These are phyloP conservation scores for Ladona fulva DNA, from an alignment of 1,140 invertebrate genomes.

Conservation along the genomic window DNA sequence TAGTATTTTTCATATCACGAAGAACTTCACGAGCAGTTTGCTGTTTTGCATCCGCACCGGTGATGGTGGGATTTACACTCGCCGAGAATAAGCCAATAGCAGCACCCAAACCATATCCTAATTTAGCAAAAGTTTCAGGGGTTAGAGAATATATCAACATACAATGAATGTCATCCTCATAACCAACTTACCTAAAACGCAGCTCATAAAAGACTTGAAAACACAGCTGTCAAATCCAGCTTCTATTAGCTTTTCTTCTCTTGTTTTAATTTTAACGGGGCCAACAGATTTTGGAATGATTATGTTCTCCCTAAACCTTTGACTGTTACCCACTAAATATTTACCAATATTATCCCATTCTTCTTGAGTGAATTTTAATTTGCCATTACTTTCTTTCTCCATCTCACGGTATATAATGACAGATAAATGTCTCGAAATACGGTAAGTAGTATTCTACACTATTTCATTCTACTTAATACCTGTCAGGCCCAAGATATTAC, in stretches of 20 bases:
- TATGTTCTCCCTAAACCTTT: conserved; percentile 65
- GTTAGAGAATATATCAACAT: conserved; percentile 20
- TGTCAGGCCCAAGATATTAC: too few relatives aligned
- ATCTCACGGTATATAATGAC: not conserved
- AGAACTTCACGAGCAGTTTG: conserved; percentile 78
- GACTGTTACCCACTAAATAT: conserved; percentile 53
- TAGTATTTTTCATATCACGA: conserved; percentile 84
- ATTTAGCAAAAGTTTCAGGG: conserved; percentile 25
- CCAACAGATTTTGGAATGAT: conserved; percentile 68
- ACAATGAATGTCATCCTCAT: conserved; percentile 11
- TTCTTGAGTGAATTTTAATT: conserved; percentile 14
- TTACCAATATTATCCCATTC: conserved; percentile 38
- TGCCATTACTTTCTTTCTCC: not conserved
- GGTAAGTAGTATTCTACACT: too few relatives aligned
- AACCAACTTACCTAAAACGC: conserved; percentile 64
- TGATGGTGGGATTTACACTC: conserved; percentile 78
- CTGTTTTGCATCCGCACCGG: conserved; percentile 59
- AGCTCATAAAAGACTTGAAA: conserved; percentile 84
- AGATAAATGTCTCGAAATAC: too few relatives aligned
- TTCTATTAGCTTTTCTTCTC: conserved; percentile 83
- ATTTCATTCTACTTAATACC: too few relatives aligned
- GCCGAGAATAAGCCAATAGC: conserved; percentile 92
- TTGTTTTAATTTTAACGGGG: conserved; percentile 67
- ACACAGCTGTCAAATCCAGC: conserved; percentile 80
- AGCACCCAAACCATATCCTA: conserved; percentile 87